Conservation (phyloP, 2,797 vertebrate genomes). For the Parauchenoglanis ngamensis region DNA sequence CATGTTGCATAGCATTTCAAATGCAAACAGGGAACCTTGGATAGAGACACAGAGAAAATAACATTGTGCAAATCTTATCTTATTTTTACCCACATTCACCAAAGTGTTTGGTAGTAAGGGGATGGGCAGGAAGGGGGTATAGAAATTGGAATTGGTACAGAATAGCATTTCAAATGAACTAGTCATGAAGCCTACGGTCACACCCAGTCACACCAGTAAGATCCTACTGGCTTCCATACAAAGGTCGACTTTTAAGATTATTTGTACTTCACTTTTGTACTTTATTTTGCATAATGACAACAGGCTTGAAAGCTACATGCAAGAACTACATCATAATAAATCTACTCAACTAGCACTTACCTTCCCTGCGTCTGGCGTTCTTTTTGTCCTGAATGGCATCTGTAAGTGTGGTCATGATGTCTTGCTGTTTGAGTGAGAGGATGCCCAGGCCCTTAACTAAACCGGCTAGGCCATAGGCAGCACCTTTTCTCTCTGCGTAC, state of each 20-base stretch:
- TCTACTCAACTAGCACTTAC: slow-evolving; percentile 67
- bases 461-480: slow-evolving; percentile 92
- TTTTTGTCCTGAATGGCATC: slow-evolving; percentile 99
- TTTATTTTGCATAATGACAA: background rate
- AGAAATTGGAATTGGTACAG: background rate
- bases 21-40: slow-evolving; percentile 93
- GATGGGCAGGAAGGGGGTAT: no score
- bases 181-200: background rate
- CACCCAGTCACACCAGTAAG: background rate
- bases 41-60: background rate
- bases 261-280: background rate
- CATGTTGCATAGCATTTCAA: slow-evolving; percentile 99
- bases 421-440: slow-evolving; percentile 96
- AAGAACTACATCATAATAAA: background rate
- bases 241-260: background rate
- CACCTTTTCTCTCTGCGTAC: slow-evolving; percentile 94
- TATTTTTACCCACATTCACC: background rate
- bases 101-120: background rate
- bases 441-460: slow-evolving; percentile 97
- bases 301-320: background rate
- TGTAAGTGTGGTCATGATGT: slow-evolving; percentile 94
- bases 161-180: background rate
- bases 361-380: slow-evolving; percentile 93
- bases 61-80: background rate
- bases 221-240: background rate